Percentiles rank a stretch among this genome's conserved stretches.
phyloP scores from a whole-genome alignment of 2,888 invertebrate species.

The Pecten maximus region DNA sequence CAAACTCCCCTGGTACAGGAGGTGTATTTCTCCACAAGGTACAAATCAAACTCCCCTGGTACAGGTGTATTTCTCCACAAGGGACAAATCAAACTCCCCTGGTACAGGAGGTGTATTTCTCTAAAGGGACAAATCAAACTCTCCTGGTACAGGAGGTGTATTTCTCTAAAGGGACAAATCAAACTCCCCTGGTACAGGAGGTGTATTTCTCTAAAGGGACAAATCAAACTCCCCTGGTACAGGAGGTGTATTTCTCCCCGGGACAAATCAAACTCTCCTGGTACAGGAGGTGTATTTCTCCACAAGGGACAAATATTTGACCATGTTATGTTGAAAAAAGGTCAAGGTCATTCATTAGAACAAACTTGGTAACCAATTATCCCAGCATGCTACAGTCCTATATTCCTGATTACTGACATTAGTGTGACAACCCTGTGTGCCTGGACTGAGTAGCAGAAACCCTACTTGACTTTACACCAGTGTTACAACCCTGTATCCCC shows the following conservation, averaged over 20 bases:
- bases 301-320: too few species aligned
- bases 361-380: too few species aligned
- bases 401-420: too few species aligned
- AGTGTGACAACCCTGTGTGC: too few species aligned
- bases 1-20: not conserved
- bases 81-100: not conserved
- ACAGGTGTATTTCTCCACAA: not conserved
- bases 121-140: not conserved
- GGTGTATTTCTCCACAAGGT: not conserved
- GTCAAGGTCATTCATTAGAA: too few species aligned
- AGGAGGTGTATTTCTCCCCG: not conserved
- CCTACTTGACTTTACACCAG: too few species aligned
- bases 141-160: not conserved
- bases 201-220: not conserved
- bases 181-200: not conserved
- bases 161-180: not conserved
- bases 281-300: not conserved
- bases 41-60: not conserved
- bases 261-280: not conserved
- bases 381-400: too few species aligned
- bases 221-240: not conserved
- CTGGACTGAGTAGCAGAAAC: too few species aligned
- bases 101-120: not conserved
- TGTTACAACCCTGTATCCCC: too few species aligned
- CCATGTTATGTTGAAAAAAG: too few species aligned